Percentiles rank a stretch among this genome's conserved stretches.
Evolutionary conservation across 2,113 vertebrate species (phyloP).

Genomic region (Gobio gobio): DNA sequence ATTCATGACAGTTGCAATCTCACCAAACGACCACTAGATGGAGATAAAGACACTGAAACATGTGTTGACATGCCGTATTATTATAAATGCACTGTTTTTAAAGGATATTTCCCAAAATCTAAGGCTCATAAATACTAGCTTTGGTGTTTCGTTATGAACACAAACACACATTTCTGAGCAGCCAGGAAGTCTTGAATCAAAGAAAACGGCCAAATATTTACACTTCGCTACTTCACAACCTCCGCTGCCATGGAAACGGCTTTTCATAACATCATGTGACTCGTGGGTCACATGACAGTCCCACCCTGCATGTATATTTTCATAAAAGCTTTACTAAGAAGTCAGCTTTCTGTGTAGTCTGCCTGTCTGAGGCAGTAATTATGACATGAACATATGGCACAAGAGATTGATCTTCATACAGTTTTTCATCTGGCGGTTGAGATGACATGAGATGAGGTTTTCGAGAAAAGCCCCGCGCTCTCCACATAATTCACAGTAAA

Average conservation of each 20-base stretch:
- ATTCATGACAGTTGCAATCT: neutral
- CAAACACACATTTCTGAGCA: neutral
- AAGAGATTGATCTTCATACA: neutral
- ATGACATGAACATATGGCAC: neutral
- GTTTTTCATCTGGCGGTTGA: slow-evolving; percentile 12
- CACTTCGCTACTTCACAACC: neutral
- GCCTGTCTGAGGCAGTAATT: slow-evolving; percentile 4
- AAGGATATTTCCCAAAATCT: neutral
- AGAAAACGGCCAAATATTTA: slow-evolving; percentile 55
- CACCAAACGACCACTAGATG: slow-evolving; percentile 9
- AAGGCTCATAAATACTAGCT: neutral
- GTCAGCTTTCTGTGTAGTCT: slow-evolving; percentile 14
- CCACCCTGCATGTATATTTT: slow-evolving; percentile 48
- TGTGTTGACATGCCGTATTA: neutral
- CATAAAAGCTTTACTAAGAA: slow-evolving; percentile 31
- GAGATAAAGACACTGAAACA: neutral
- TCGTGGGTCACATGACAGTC: slow-evolving; percentile 19
- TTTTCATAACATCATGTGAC: slow-evolving; percentile 38
- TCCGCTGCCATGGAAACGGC: neutral
- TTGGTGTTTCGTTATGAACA: slow-evolving; percentile 1
- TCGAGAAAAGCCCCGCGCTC: slow-evolving; percentile 59
- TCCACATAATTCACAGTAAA: slow-evolving; percentile 72
- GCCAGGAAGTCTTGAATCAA: slow-evolving; percentile 40
- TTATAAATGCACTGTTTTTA: neutral
- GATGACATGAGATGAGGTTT: slow-evolving; percentile 62